Evolutionary conservation across 2,113 vertebrate species (phyloP).

Genomic region (Periophthalmus modestus): DNA sequence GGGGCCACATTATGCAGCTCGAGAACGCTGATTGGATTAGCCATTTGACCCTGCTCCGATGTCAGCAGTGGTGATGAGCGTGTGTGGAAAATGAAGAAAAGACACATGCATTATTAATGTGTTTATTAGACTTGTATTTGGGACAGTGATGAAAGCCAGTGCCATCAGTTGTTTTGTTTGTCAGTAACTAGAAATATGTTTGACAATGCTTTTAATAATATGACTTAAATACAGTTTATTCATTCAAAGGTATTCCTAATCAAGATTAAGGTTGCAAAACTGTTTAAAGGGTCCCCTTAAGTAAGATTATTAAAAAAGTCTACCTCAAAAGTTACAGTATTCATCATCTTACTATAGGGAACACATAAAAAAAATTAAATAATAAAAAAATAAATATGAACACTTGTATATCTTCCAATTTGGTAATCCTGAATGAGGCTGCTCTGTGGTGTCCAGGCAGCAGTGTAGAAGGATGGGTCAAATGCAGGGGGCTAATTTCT

Average conservation of each 20-base stretch:
- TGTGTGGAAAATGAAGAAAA: conserved; percentile 11
- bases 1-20: conserved; percentile 5
- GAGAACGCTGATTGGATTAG: conserved; percentile 30
- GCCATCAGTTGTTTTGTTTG: conserved; percentile 1
- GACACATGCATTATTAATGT: conserved; percentile 9
- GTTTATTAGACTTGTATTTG: conserved; percentile 6
- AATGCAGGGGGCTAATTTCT: neutral
- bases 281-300: too few relatives aligned
- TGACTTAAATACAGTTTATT: neutral
- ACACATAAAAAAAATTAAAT: too few relatives aligned
- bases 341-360: too few relatives aligned
- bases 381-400: too few relatives aligned
- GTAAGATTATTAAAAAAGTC: too few relatives aligned
- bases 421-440: neutral
- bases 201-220: neutral
- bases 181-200: conserved; percentile 6
- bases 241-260: neutral
- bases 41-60: conserved; percentile 31
- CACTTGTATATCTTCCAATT: too few relatives aligned
- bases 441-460: neutral
- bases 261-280: too few relatives aligned
- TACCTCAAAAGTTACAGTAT: too few relatives aligned
- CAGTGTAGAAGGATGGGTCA: neutral
- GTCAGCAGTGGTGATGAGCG: conserved; percentile 19
- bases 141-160: conserved; percentile 2